A percentile compares a stretch with the other conserved stretches of the same genome.
Conservation (phyloP, 2,113 vertebrate genomes). For the Boulengeromyrus knoepffleri region DNA sequence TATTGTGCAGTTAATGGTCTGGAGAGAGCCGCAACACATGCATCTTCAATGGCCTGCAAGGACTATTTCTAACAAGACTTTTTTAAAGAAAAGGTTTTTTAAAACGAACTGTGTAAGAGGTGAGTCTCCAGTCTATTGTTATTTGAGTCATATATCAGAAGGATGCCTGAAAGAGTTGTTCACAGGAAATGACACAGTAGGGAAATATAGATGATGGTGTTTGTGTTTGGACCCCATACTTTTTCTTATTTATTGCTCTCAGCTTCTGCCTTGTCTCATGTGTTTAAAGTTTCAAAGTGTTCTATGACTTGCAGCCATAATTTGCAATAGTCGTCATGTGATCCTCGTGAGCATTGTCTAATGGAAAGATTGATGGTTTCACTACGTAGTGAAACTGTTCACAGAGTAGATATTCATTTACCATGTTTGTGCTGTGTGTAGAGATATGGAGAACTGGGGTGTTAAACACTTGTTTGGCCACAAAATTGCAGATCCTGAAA, state of each 20-base stretch:
- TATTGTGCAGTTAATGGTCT: neutral
- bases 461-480: neutral
- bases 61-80: neutral
- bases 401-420: neutral
- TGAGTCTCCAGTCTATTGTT: neutral
- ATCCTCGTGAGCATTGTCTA: neutral
- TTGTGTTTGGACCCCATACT: neutral
- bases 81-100: neutral
- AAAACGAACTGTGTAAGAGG: neutral
- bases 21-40: neutral
- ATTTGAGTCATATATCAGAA: neutral
- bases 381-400: neutral
- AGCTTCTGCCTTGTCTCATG: neutral
- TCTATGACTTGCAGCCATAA: neutral
- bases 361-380: neutral
- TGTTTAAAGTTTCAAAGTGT: neutral
- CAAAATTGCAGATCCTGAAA: neutral
- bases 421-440: neutral
- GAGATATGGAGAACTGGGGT: neutral
- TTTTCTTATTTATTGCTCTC: neutral
- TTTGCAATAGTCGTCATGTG: neutral
- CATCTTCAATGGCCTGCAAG: neutral
- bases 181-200: neutral
- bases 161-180: neutral
- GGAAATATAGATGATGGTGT: neutral